phyloP scores from a whole-genome alignment of 2,113 vertebrate species.

The Daphoenositta chrysoptera region DNA sequence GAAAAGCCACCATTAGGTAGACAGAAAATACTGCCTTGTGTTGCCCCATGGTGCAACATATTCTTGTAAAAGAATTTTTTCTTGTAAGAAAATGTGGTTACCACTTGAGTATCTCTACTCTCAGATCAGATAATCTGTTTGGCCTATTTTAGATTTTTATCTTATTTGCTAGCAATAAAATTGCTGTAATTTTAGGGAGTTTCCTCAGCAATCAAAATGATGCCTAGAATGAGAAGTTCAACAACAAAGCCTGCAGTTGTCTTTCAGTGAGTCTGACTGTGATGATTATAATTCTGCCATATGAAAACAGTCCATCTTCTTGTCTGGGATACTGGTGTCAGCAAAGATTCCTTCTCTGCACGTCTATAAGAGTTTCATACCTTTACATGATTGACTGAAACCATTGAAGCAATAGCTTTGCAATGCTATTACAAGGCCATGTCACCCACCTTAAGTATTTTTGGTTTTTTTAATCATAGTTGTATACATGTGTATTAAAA shows the following conservation, averaged over 20 bases:
- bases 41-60: not conserved
- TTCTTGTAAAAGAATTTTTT: not conserved
- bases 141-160: not conserved
- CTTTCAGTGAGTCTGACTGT: not conserved
- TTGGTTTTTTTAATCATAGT: not conserved
- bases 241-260: not conserved
- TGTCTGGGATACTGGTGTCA: not conserved
- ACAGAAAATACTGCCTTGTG: not conserved
- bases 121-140: not conserved
- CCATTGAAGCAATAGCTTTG: not conserved
- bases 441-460: not conserved
- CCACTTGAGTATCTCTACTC: not conserved
- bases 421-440: not conserved
- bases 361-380: not conserved
- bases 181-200: not conserved
- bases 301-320: not conserved
- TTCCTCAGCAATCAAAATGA: slow-evolving; percentile 18
- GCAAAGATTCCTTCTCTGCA: not conserved
- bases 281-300: not conserved
- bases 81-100: not conserved
- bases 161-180: slow-evolving; percentile 15
- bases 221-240: not conserved
- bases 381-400: not conserved
- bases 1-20: not conserved
- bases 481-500: not conserved